Evolutionary conservation across 2,888 invertebrate genomes (phyloP), one percentile per base, ranked within the genome.

Genomic region (Lathronympha strigana): DNA sequence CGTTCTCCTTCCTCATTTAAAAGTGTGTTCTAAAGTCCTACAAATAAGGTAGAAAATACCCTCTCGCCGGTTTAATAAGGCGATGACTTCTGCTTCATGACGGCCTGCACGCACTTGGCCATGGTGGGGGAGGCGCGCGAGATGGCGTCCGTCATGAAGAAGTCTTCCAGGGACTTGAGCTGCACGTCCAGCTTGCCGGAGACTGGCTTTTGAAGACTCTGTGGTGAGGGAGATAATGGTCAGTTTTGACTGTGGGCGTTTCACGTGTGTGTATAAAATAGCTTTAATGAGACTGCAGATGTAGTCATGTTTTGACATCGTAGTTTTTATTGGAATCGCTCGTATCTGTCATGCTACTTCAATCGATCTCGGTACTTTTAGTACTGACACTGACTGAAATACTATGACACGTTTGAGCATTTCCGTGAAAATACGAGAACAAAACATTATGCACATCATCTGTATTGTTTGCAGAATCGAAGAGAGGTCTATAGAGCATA

Each of bases 31-130:
- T 40, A 54, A 2, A 17, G 11, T 21, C 15, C 28, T 21, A 45
- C 31, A 38, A 43, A 58, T 28, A 51, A 51, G 36, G 19, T 64
- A 53, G 58, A 64, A 64, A 66, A 54, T 54, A 66, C 47, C 61
- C 21, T 28, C n/a, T 58, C 36, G 28, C 6, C 61, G 1, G 64
- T 72, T 77, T 84, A 91, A 72, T 90, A 90, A 0, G 81, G 83
- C 31, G 90, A 88, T 51, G 89, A 81, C 71, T 92, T 93, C 76
- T 96, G 95, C 84, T 97, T 97, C 73, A 94, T 92, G 2, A 96
- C 97, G 13, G 99, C 98, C 78, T 97, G 96, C 71, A 99, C 95
- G 88, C 99, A 99, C 88, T 98, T 98, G 55, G 99, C 98, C 99
- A 99, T 99, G 55, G 99, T 99, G 69, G 97, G 96, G 4, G 99